A percentile compares a stretch with the other conserved stretches of the same genome.
These are phyloP conservation scores for Holothuria scabra DNA, from an alignment of 53 echinoderm and acorn worm species.

Conservation along the genomic window DNA sequence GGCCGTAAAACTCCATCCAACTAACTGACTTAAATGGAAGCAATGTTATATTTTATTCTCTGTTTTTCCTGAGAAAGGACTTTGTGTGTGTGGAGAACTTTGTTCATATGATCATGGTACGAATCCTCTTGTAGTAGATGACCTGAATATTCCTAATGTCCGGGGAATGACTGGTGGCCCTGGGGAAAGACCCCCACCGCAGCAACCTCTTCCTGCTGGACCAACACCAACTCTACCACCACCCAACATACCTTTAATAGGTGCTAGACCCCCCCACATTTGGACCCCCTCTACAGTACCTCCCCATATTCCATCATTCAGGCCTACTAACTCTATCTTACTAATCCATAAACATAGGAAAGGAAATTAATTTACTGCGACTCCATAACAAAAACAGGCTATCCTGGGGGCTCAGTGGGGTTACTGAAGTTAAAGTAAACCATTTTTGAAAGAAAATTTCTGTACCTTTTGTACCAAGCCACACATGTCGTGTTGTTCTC, in stretches of 20 bases:
- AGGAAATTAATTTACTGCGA: too few relatives aligned
- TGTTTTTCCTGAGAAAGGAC: slow-evolving; percentile 71
- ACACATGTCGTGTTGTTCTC: too few relatives aligned
- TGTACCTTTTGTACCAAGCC: too few relatives aligned
- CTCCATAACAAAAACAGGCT: too few relatives aligned
- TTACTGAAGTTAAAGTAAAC: too few relatives aligned
- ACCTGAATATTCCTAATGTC: slow-evolving; percentile 61
- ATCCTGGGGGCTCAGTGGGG: too few relatives aligned
- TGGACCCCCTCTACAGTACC: slow-evolving; percentile 40
- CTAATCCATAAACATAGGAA: too few relatives aligned
- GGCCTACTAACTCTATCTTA: too few relatives aligned
- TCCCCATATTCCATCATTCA: slow-evolving; percentile 33
- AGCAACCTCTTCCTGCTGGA: slow-evolving; percentile 66
- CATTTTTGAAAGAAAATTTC: too few relatives aligned
- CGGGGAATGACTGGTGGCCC: background rate
- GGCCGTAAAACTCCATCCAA: too few relatives aligned
- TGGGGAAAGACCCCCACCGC: slow-evolving; percentile 53
- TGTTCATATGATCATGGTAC: slow-evolving; percentile 94
- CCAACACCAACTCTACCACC: slow-evolving; percentile 69
- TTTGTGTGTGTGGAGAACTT: slow-evolving; percentile 94
- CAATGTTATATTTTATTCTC: background rate
- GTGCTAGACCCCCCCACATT: slow-evolving; percentile 51
- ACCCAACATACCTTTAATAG: slow-evolving; percentile 48
- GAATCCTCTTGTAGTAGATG: slow-evolving; percentile 92
- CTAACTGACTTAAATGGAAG: too few relatives aligned